A percentile compares a stretch with the other conserved stretches of the same genome.
Evolutionary conservation across 2,113 vertebrate species (phyloP).

Genomic region (Oophaga pumilio): DNA sequence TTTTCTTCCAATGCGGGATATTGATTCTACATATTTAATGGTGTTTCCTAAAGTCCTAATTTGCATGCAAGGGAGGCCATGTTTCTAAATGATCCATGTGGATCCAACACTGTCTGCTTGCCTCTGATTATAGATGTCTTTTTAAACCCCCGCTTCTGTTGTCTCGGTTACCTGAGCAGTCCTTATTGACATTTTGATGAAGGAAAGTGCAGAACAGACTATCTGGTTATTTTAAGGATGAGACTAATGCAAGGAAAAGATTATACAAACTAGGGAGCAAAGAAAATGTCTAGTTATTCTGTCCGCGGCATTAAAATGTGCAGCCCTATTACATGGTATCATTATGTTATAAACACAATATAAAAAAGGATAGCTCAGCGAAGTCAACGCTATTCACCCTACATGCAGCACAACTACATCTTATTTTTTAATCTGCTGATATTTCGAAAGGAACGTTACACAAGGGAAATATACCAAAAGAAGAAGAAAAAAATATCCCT

Average conservation of each 20-base stretch:
- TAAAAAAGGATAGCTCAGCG: too few species aligned
- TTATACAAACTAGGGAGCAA: not conserved
- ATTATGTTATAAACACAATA: not conserved
- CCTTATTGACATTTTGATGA: constrained; percentile 68
- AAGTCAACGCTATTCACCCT: too few species aligned
- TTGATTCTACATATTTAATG: constrained; percentile 66
- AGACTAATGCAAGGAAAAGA: constrained; percentile 26
- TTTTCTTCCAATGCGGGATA: constrained; percentile 64
- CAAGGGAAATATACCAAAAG: too few species aligned
- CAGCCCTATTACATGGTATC: not conserved
- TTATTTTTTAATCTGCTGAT: too few species aligned
- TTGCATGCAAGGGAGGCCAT: constrained; percentile 68
- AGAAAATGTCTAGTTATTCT: not conserved
- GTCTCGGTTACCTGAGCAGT: constrained; percentile 65
- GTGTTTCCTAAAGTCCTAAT: constrained; percentile 67
- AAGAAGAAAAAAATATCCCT: too few species aligned
- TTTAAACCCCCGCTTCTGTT: constrained; percentile 67
- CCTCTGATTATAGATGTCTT: constrained; percentile 65
- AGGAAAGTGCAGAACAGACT: constrained; percentile 63
- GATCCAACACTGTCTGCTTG: constrained; percentile 64
- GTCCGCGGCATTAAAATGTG: not conserved
- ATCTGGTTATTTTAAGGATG: constrained; percentile 64
- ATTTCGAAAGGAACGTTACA: too few species aligned
- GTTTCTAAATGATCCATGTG: constrained; percentile 66
- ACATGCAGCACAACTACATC: too few species aligned